A percentile compares a stretch with the other conserved stretches of the same genome.
Conservation (phyloP, 2,888 invertebrate genomes). For the Stenodema calcarata region DNA sequence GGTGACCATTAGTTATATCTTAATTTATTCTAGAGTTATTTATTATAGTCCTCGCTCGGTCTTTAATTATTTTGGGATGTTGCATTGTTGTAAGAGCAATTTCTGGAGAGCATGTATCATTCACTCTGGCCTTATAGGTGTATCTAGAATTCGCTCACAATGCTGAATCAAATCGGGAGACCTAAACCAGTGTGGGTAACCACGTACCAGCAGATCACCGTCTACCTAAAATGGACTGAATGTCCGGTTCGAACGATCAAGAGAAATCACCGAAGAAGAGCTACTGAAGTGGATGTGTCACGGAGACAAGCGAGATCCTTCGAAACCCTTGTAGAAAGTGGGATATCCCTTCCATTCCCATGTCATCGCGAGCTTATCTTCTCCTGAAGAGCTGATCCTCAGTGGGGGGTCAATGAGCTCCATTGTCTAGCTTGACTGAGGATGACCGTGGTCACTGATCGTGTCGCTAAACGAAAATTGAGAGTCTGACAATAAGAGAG, state of each 20-base stretch:
- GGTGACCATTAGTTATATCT: no score
- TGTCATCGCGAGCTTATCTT: not conserved
- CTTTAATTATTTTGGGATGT: no score
- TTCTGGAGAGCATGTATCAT: no score
- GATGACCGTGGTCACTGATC: not conserved
- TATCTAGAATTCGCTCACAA: not conserved
- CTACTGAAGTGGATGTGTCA: not conserved
- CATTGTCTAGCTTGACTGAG: not conserved
- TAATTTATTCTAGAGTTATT: no score
- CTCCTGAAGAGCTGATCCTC: not conserved
- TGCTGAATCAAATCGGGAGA: not conserved
- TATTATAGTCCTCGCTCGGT: no score
- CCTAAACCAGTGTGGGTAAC: not conserved
- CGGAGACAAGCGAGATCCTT: not conserved
- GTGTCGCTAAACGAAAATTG: not conserved
- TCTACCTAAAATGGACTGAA: not conserved
- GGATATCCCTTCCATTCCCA: not conserved
- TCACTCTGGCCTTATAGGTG: no score
- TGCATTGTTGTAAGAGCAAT: no score
- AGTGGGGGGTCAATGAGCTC: not conserved
- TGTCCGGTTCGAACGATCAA: not conserved
- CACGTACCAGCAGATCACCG: not conserved
- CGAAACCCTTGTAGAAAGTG: not conserved
- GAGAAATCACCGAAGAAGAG: not conserved
- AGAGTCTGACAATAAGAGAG: not conserved